Evolutionary conservation across 2,113 vertebrate genomes (phyloP), one percentile per base, ranked within the genome.

Genomic region (Verasper variegatus): DNA sequence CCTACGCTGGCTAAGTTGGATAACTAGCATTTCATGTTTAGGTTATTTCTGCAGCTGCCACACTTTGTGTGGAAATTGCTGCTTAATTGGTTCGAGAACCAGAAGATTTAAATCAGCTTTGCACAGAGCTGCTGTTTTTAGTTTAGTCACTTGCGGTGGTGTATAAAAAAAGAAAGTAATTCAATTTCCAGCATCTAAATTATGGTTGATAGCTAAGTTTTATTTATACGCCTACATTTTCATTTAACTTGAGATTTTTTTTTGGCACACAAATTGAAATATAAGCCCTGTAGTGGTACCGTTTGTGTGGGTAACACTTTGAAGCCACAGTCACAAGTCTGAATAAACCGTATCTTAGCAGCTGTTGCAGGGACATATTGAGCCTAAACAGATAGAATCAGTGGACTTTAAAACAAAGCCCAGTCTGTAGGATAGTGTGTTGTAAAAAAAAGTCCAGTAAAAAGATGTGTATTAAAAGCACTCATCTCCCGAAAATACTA

Each of bases 101-200:
- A 40, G 40, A 27, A 20, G 23, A 24, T 55, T 3, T 10, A 26
- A 15, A 26, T 51, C 20, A 23, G 5, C 42, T 23, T 0, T 11
- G 31, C 40, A 15, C 37, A 26, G 23, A 58, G 20, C 68, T 71
- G 52, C 51, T 31, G 59, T 57, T 63, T 69, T 35, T 15, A 40
- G 62, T 49, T 45, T 27, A 61, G 51, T 21, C 8, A 54, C 24
- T 56, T 62, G 3, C 12, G 57, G 40, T 64, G 23, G n/a, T 37
- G 49, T 42, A 40, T 18, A 62, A 27, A 65, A 42, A n/a, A 37
- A 52, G 9, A 24, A 49, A 56, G 74, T 47, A 14, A 20, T 20
- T 77, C 10, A 76, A 74, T 70, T 8, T n/a, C 31, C 13, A 66
- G 47, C 6, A 3, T 35, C 26, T 42, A 42, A 27, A 6, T 59